phyloP scores from a whole-genome alignment of 1,140 invertebrate genomes.

The Pygmarrhopalites habei region DNA sequence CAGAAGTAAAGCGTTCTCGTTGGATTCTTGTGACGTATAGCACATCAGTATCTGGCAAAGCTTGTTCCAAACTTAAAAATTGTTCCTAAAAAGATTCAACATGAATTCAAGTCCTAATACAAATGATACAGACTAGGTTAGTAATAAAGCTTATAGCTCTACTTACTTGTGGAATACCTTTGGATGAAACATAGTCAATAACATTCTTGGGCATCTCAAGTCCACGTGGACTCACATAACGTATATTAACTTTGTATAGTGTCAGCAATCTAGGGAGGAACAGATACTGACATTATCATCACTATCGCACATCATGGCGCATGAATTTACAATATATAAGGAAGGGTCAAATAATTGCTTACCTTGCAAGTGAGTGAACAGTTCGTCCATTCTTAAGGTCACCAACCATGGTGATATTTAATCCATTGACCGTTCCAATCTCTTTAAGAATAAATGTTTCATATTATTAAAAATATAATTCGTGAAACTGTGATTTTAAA shows the following conservation, averaged over 20 bases:
- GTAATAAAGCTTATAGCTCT: neutral
- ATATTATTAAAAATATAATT: too few species aligned
- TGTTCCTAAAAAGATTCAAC: slow-evolving; percentile 49
- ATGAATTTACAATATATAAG: neutral
- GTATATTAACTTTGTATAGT: slow-evolving; percentile 77
- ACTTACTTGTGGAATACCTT: slow-evolving; percentile 65
- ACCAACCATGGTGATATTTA: slow-evolving; percentile 88
- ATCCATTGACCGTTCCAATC: slow-evolving; percentile 93
- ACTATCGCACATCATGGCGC: neutral
- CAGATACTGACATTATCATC: neutral
- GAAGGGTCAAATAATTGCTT: too few species aligned
- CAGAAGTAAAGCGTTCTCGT: slow-evolving; percentile 75
- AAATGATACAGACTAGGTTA: neutral
- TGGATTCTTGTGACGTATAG: slow-evolving; percentile 98
- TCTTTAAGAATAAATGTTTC: too few species aligned
- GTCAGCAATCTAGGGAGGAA: slow-evolving; percentile 65
- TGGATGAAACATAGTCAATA: slow-evolving; percentile 64
- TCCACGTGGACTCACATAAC: slow-evolving; percentile 79
- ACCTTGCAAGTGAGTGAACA: slow-evolving; percentile 89
- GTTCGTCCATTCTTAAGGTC: slow-evolving; percentile 97
- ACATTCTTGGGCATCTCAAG: slow-evolving; percentile 88
- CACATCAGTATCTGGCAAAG: slow-evolving; percentile 87
- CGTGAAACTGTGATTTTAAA: too few species aligned
- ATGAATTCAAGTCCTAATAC: neutral
- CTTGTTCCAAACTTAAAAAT: slow-evolving; percentile 66